phyloP scores from a whole-genome alignment of 2,888 invertebrate species.

The Lapara coniferarum region DNA sequence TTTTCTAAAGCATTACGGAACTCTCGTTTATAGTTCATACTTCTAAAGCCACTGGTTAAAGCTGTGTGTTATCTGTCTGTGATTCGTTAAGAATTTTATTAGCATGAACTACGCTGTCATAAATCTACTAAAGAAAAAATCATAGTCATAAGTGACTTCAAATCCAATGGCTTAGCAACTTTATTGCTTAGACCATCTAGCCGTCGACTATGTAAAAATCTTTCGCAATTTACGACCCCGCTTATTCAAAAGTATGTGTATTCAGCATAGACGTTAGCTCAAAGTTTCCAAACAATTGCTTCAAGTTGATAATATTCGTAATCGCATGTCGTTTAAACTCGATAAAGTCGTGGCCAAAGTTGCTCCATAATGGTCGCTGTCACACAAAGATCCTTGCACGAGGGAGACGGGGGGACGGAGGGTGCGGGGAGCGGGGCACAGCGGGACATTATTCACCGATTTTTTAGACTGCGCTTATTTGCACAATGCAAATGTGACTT shows the following conservation, averaged over 20 bases:
- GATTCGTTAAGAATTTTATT: no score
- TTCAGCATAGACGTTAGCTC: constrained; percentile 14
- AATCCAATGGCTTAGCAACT: neutral
- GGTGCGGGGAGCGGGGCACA: constrained; percentile 25
- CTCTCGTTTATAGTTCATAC: no score
- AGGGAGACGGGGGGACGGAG: constrained; percentile 28
- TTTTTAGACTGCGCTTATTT: constrained; percentile 56
- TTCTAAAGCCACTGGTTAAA: no score
- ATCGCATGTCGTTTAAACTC: constrained; percentile 24
- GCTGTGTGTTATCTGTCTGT: no score
- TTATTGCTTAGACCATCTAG: neutral
- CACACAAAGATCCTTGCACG: constrained; percentile 33
- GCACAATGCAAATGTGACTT: constrained; percentile 65
- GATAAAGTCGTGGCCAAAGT: constrained; percentile 17
- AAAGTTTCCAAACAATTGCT: constrained; percentile 23
- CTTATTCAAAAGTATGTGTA: constrained; percentile 12
- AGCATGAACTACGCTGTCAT: neutral
- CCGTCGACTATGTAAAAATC: constrained; percentile 4
- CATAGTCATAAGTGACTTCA: neutral
- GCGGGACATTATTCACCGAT: constrained; percentile 46
- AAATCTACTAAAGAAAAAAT: neutral
- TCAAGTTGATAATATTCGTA: constrained; percentile 21
- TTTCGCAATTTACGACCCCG: neutral
- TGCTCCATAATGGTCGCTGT: constrained; percentile 14
- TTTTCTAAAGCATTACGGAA: no score